These are phyloP conservation scores for Cotesia chilonis DNA, from an alignment of 1,140 invertebrate species.

Conservation along the genomic window DNA sequence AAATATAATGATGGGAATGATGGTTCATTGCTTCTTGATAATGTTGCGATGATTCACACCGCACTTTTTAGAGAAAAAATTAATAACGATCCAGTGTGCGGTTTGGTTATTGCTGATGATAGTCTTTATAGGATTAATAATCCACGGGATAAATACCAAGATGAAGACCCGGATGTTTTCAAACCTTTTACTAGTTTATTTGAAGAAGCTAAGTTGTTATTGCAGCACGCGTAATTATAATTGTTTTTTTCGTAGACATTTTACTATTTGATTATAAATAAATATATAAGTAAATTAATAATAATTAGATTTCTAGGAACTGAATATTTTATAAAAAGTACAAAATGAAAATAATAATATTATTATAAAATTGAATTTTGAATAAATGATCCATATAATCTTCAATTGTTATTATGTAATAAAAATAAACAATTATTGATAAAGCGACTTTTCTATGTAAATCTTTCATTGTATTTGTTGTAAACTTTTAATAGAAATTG, in stretches of 20 bases:
- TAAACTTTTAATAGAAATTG: too few species aligned
- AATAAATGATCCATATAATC: too few species aligned
- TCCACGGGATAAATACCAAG: slow-evolving; percentile 42
- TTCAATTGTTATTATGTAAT: neutral
- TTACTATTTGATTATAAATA: too few species aligned
- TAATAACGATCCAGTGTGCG: slow-evolving; percentile 46
- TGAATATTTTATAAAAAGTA: too few species aligned
- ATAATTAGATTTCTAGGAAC: too few species aligned
- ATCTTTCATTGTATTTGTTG: too few species aligned
- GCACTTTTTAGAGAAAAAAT: slow-evolving; percentile 52
- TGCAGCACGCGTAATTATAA: slow-evolving; percentile 47
- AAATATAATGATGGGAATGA: slow-evolving; percentile 63
- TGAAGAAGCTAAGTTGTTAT: slow-evolving; percentile 59
- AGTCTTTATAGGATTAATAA: slow-evolving; percentile 53
- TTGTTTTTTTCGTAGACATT: neutral
- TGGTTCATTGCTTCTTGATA: slow-evolving; percentile 52
- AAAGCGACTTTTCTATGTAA: too few species aligned
- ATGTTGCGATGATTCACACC: slow-evolving; percentile 59
- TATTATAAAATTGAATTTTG: too few species aligned
- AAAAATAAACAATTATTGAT: neutral
- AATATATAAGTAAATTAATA: too few species aligned
- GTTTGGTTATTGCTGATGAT: slow-evolving; percentile 50
- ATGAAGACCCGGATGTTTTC: slow-evolving; percentile 52
- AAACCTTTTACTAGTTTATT: slow-evolving; percentile 58
- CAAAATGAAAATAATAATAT: too few species aligned